Evolutionary conservation across 2,888 invertebrate genomes (phyloP).

Genomic region (Noctuana brunneofusca): DNA sequence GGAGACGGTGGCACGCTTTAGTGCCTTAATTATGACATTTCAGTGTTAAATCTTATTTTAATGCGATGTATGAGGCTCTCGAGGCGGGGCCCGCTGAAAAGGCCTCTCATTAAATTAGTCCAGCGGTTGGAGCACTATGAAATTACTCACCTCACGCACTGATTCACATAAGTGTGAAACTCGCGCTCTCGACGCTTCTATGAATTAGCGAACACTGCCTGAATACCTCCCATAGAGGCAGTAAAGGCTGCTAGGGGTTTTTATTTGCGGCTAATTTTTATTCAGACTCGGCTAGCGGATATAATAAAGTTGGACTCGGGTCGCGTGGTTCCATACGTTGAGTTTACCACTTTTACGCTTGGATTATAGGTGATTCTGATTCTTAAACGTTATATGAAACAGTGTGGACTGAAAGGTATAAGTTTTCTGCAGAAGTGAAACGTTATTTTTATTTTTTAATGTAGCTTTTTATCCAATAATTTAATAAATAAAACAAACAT

Average conservation of each 20-base stretch:
- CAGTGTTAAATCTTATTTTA: slow-evolving; percentile 58
- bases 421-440: neutral
- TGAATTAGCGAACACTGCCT: slow-evolving; percentile 62
- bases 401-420: slow-evolving; percentile 2
- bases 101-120: slow-evolving; percentile 79
- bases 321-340: slow-evolving; percentile 23
- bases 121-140: slow-evolving; percentile 76
- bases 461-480: neutral
- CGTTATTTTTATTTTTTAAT: neutral
- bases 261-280: slow-evolving; percentile 56
- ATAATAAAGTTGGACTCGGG: slow-evolving; percentile 35
- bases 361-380: slow-evolving; percentile 25
- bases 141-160: slow-evolving; percentile 68
- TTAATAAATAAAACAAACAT: neutral
- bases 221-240: slow-evolving; percentile 72
- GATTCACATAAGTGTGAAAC: slow-evolving; percentile 76
- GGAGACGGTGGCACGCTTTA: slow-evolving; percentile 45
- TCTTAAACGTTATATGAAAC: neutral
- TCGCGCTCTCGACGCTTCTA: slow-evolving; percentile 65
- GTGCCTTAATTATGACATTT: slow-evolving; percentile 58
- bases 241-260: slow-evolving; percentile 61
- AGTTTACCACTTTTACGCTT: slow-evolving; percentile 24
- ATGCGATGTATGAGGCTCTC: slow-evolving; percentile 50
- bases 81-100: slow-evolving; percentile 57
- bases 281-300: slow-evolving; percentile 39